A percentile compares a stretch with the other conserved stretches of the same genome.
Evolutionary conservation across 2,113 vertebrate genomes (phyloP).

Genomic region (Tringa solitaria): DNA sequence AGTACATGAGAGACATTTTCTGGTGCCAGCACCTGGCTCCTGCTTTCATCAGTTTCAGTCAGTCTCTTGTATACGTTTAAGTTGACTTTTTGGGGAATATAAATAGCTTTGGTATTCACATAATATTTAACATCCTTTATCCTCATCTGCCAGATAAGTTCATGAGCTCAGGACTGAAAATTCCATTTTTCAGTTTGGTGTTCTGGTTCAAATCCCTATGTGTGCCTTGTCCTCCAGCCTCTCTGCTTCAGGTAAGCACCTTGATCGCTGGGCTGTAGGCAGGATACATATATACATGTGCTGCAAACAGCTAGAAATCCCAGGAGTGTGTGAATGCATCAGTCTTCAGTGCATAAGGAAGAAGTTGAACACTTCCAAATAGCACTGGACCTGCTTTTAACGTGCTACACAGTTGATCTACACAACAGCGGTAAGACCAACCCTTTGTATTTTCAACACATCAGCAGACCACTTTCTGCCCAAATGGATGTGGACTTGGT

Average conservation of each 20-base stretch:
- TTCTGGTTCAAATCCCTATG: neutral
- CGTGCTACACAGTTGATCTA: neutral
- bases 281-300: neutral
- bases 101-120: neutral
- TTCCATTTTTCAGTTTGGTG: neutral
- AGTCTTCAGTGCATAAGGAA: neutral
- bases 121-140: neutral
- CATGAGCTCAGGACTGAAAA: neutral
- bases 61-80: neutral
- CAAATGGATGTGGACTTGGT: neutral
- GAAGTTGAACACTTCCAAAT: neutral
- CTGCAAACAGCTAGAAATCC: neutral
- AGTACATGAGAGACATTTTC: neutral
- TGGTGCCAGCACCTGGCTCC: neutral
- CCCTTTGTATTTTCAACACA: neutral
- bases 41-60: neutral
- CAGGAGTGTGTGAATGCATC: neutral
- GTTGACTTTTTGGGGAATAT: neutral
- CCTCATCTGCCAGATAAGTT: neutral
- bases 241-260: neutral
- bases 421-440: neutral
- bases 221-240: neutral
- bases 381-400: neutral
- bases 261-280: neutral
- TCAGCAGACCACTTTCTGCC: neutral